Base-by-base conservation (phyloP, 37 sponge, comb jelly and placozoan species). In the Aplysina aerophoba region DNA sequence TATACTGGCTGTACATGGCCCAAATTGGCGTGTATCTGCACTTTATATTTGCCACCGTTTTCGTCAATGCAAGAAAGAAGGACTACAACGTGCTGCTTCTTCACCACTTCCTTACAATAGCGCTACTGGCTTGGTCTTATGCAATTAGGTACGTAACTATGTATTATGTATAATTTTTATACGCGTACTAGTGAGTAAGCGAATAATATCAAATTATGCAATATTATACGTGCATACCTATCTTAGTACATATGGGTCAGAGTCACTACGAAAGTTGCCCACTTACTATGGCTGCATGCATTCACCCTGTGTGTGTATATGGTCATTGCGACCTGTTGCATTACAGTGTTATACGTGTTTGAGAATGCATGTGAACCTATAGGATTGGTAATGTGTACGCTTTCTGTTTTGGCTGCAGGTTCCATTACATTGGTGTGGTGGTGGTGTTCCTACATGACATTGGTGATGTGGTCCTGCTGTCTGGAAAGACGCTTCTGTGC, bases 71-170 rank as follows among this genome's bases (percentile, higher is more conserved):
- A 0, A 83, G 73, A 37, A 68, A 88, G 20, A 85, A 79, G 25
- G 95, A 95, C 78, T 95, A 86, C 64, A 33, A 63, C 19, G 92
- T 92, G 5, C 81, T 91, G 44, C 84, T 95, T 84, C 65, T 92
- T 13, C 95, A 95, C 59, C 95, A 95, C 61, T n/a, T 87, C 16
- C 64, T 95, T 22, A 95, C 95, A 4, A 40, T 95, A 13, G 72
- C 77, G 1, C 78, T 86, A 39, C 40, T 86, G 4, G 59, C 65
- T 3, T 81, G 66, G 68, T 90, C 86, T 36, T 79, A 85, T 89
- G 73, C 85, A 40, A 35, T 86, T 5, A 60, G 87, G 87, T 86
- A 55, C 31, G 81, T 58, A 24, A 58, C 17, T 31, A 0, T 81
- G n/a, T 28, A 41, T 79, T 79, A 44, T 44, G 50, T 8, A 44